Conservation (phyloP, 2,113 vertebrate species). For the Anarrhichthys ocellatus region DNA sequence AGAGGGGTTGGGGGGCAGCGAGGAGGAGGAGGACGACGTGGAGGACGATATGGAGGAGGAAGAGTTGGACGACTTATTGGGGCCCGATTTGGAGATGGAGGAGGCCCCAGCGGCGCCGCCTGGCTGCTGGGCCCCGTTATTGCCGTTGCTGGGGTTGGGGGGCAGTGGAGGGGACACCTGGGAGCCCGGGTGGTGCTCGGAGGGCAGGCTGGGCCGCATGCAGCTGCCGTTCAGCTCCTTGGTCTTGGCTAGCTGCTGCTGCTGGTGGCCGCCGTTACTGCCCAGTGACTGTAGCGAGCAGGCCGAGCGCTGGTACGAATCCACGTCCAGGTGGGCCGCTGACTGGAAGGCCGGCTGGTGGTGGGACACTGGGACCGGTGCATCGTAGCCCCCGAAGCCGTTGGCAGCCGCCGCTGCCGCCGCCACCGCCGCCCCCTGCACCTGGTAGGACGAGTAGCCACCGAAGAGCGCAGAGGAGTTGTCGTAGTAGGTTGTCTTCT, state of each 20-base stretch:
- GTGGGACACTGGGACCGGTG: slow-evolving; percentile 77
- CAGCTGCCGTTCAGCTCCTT: slow-evolving; percentile 98
- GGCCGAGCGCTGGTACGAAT: slow-evolving; percentile 93
- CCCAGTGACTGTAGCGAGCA: slow-evolving; percentile 95
- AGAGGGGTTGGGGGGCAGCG: slow-evolving; percentile 86
- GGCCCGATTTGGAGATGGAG: slow-evolving; percentile 71
- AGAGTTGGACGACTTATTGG: slow-evolving; percentile 82
- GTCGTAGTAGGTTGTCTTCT: slow-evolving; percentile 99
- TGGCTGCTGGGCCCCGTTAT: slow-evolving; percentile 78
- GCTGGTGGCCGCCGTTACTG: slow-evolving; percentile 69
- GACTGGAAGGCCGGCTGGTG: slow-evolving; percentile 89
- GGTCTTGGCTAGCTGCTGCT: slow-evolving; percentile 86
- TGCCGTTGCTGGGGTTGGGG: slow-evolving; percentile 82
- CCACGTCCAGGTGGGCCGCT: slow-evolving; percentile 87
- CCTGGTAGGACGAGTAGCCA: slow-evolving; percentile 93
- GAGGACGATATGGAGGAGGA: slow-evolving; percentile 73
- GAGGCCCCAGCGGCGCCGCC: slow-evolving; percentile 71
- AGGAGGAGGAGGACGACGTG: slow-evolving; percentile 78
- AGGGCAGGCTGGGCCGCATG: slow-evolving; percentile 89
- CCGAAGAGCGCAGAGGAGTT: slow-evolving; percentile 93
- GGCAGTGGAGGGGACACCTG: slow-evolving; percentile 90
- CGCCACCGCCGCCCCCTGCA: slow-evolving; percentile 71
- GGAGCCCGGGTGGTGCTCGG: slow-evolving; percentile 89
- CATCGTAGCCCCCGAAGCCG: slow-evolving; percentile 92
- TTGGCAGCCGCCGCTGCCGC: slow-evolving; percentile 81